A percentile compares a stretch with the other conserved stretches of the same genome.
These are phyloP conservation scores for Eira barbara DNA, from an alignment of 2,113 vertebrate species.

Conservation along the genomic window DNA sequence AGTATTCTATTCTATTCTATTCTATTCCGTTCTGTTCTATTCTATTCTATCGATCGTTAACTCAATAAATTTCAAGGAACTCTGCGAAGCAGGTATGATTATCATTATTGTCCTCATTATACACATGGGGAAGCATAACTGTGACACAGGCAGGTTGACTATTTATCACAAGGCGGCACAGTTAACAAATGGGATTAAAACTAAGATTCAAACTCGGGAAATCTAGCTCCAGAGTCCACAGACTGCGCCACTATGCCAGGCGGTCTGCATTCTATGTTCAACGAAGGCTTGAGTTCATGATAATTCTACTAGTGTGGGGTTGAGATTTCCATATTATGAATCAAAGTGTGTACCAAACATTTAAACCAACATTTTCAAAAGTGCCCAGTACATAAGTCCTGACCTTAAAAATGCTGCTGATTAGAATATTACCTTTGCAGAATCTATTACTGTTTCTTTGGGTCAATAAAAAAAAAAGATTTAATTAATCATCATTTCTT, in stretches of 20 bases:
- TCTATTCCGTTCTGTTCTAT: too few relatives aligned
- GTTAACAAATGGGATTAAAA: neutral
- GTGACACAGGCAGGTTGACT: neutral
- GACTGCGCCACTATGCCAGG: neutral
- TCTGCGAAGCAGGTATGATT: neutral
- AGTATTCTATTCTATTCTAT: neutral
- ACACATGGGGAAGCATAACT: neutral
- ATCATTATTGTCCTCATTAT: neutral
- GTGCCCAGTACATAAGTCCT: neutral
- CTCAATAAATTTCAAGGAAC: neutral
- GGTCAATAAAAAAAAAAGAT: neutral
- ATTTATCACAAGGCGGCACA: neutral
- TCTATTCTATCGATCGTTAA: neutral
- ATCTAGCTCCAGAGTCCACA: neutral
- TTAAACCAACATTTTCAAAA: conserved; percentile 11
- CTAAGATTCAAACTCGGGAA: neutral
- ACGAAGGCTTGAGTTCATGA: neutral
- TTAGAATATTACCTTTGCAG: neutral
- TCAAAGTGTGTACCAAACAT: neutral
- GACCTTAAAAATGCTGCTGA: neutral
- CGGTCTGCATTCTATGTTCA: neutral
- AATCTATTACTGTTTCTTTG: neutral
- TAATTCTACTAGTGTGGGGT: neutral
- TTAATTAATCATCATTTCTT: neutral
- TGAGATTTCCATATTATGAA: neutral